phyloP scores from a whole-genome alignment of 2,113 vertebrate genomes.

The Ictidomys tridecemlineatus region DNA sequence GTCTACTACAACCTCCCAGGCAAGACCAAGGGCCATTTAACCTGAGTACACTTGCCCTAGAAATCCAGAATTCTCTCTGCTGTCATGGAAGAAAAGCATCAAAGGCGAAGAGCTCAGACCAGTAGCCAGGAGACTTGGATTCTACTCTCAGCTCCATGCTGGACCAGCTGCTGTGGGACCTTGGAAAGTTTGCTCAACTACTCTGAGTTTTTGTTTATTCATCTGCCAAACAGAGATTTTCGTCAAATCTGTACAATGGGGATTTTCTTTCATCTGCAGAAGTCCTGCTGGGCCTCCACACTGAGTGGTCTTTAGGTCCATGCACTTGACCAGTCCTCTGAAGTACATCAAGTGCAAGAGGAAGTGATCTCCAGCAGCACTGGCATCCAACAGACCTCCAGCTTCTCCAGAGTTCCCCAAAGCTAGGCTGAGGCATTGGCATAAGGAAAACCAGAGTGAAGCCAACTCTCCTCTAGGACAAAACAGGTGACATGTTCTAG shows the following conservation, averaged over 20 bases:
- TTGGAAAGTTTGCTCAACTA: background rate
- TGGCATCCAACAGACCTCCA: background rate
- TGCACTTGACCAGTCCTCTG: background rate
- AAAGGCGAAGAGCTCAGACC: background rate
- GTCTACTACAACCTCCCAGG: background rate
- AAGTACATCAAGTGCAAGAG: background rate
- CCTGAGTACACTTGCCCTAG: background rate
- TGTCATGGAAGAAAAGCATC: background rate
- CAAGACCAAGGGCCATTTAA: background rate
- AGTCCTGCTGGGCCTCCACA: background rate
- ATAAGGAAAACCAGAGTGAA: conserved; percentile 34
- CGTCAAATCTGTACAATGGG: background rate
- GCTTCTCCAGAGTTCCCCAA: background rate
- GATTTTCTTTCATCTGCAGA: conserved; percentile 47
- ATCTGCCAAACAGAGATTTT: background rate
- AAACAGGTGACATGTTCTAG: conserved; percentile 60
- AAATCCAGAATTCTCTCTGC: background rate
- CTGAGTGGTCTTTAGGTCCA: background rate
- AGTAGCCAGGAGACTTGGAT: background rate
- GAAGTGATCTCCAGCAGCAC: background rate
- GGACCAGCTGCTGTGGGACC: background rate
- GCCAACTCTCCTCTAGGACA: conserved; percentile 18
- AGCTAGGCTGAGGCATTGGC: background rate
- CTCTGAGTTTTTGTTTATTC: conserved; percentile 52
- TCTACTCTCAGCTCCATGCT: background rate